A percentile compares a stretch with the other conserved stretches of the same genome.
Evolutionary conservation across 2,797 vertebrate genomes (phyloP).

Genomic region (Sphenopsis melanotis): DNA sequence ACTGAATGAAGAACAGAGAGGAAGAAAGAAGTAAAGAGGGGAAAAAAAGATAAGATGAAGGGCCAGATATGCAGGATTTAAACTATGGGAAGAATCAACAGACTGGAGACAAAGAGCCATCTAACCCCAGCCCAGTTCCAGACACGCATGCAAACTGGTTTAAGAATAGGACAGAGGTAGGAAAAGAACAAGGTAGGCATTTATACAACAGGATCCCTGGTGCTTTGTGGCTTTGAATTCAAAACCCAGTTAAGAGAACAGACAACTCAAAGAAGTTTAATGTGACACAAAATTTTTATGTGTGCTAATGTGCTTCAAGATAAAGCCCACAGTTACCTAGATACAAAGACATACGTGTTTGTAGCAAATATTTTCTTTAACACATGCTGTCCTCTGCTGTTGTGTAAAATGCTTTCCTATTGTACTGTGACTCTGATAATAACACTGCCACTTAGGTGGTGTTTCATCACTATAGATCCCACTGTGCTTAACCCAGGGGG

Average conservation of each 20-base stretch:
- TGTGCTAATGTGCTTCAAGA: not conserved
- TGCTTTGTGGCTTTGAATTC: not conserved
- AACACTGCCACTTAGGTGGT: conserved; percentile 11
- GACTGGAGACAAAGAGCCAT: not conserved
- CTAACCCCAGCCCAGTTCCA: not conserved
- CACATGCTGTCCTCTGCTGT: conserved; percentile 29
- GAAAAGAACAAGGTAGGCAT: not conserved
- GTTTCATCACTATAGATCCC: conserved; percentile 4
- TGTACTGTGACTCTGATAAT: not conserved
- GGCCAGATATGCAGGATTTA: not conserved
- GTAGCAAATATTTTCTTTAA: conserved; percentile 53
- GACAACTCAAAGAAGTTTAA: not conserved
- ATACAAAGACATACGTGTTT: not conserved
- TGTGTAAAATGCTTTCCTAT: conserved; percentile 4
- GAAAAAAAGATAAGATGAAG: not conserved
- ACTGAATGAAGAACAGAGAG: not conserved
- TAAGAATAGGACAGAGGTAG: not conserved
- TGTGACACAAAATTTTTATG: not conserved
- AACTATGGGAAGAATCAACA: not conserved
- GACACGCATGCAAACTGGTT: fast-evolving
- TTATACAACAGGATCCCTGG: not conserved
- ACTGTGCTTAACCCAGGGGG: conserved; percentile 7
- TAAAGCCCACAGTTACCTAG: not conserved
- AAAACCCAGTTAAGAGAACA: not conserved
- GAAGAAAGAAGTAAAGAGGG: not conserved